Conservation (phyloP, 2,888 invertebrate species). For the Arctia plantaginis region DNA sequence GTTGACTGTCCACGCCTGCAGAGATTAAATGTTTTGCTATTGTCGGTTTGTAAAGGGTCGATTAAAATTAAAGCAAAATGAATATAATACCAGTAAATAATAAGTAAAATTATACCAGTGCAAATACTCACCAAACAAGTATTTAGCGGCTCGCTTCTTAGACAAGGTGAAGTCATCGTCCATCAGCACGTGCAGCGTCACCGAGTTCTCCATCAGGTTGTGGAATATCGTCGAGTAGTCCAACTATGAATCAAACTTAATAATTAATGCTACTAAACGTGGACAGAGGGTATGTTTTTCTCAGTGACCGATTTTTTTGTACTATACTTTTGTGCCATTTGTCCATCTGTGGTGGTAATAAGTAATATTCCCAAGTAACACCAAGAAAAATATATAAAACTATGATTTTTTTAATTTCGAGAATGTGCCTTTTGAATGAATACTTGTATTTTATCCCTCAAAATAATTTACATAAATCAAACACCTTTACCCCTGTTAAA, state of each 20-base stretch:
- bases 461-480: too few relatives aligned
- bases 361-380: too few relatives aligned
- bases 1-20: slow-evolving; percentile 90
- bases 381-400: too few relatives aligned
- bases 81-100: too few relatives aligned
- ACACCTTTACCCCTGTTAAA: too few relatives aligned
- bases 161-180: slow-evolving; percentile 92
- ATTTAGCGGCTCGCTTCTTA: slow-evolving; percentile 90
- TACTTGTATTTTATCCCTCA: too few relatives aligned
- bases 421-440: too few relatives aligned
- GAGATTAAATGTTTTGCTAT: not conserved
- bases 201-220: slow-evolving; percentile 92
- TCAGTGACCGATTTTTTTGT: not conserved
- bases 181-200: slow-evolving; percentile 93
- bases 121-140: slow-evolving; percentile 89
- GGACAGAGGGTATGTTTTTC: not conserved
- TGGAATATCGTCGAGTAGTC: slow-evolving; percentile 94
- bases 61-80: not conserved
- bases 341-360: too few relatives aligned
- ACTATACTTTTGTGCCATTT: not conserved
- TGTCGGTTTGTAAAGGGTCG: not conserved
- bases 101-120: too few relatives aligned
- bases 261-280: not conserved
- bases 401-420: too few relatives aligned
- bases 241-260: slow-evolving; percentile 81